Base-by-base conservation (phyloP, 2,888 invertebrate species). In the Hetaerina titia region DNA sequence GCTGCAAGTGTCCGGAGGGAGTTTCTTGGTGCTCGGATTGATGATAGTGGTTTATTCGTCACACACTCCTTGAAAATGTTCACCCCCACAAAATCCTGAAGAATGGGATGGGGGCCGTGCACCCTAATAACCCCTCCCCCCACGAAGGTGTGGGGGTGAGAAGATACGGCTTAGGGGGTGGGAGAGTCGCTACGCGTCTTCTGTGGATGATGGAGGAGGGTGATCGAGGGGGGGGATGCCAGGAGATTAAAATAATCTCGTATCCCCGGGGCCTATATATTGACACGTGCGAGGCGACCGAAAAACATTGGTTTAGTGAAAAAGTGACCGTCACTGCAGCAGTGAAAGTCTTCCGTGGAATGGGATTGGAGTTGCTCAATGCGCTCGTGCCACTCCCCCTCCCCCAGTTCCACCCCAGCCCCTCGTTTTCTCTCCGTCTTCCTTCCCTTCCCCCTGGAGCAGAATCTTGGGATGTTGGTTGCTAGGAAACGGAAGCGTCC, bases 241-340 rank as follows among this genome's bases (percentile, higher is more conserved):
- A 89, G 89, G 74, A 92, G 92, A 19, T 31, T n/a, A 64, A 15
- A 17, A 45, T 64, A 64, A 90, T 90, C 90, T 81, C 31, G 19
- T 56, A 31, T 45, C 5, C 89, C 89, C 17, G 0, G 25, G 92
- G 92, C 45, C 69, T 69, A 92, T 69, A 92, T 92, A 69, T 92
- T 92, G 92, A 92, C 92, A 74, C 81, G 81, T 81, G 81, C 11
- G 81, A 81, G 31, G 31, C 56, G 57, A 57, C 92, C 69, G 56
- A 57, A 64, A 92, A 92, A 92, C 92, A 92, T 92, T 92, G 92
- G 56, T 92, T 92, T 92, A 56, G 92, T 69, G 92, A 92, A 92
- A 92, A 92, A 56, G 92, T 56, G 69, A 69, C 69, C 69, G 31
- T 9, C 31, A 5, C 31, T 15, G 81, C 81, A 7, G 31, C 56